phyloP scores from a whole-genome alignment of 2,888 invertebrate species.

The Harpagoxenus sublaevis region DNA sequence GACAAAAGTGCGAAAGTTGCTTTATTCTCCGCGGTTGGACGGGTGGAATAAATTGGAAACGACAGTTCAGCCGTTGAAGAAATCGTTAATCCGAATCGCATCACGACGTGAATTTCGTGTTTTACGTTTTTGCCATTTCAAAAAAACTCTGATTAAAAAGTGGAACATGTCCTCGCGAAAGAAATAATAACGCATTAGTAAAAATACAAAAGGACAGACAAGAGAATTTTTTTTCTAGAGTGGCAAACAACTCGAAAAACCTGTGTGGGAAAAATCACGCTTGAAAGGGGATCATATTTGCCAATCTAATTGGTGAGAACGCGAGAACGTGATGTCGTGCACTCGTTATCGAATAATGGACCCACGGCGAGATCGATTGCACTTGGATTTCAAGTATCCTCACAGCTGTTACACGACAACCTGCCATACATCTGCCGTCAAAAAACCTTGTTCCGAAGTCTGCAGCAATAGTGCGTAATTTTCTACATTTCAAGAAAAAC shows the following conservation, averaged over 20 bases:
- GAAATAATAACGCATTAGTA: background rate
- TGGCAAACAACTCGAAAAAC: background rate
- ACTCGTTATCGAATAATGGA: constrained; percentile 61
- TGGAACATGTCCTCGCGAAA: background rate
- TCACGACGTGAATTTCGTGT: background rate
- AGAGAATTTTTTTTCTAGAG: background rate
- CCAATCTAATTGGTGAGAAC: background rate
- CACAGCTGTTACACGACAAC: constrained; percentile 40
- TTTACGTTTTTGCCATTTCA: background rate
- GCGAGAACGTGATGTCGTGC: constrained; percentile 63
- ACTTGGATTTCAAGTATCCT: constrained; percentile 53
- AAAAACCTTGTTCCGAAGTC: constrained; percentile 27
- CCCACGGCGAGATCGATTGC: constrained; percentile 43
- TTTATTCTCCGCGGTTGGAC: background rate
- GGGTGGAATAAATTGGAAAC: constrained; percentile 22
- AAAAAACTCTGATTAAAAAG: background rate
- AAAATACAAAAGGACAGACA: background rate
- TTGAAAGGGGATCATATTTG: background rate
- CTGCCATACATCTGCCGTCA: constrained; percentile 31
- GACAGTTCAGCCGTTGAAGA: background rate
- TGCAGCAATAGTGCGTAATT: constrained; percentile 55
- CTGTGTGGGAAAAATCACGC: background rate
- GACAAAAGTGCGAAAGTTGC: constrained; percentile 16
- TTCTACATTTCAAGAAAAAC: background rate
- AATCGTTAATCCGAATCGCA: background rate